Evolutionary conservation across 2,888 invertebrate genomes (phyloP), one percentile per base, ranked within the genome.

Genomic region (Unio delphinus): DNA sequence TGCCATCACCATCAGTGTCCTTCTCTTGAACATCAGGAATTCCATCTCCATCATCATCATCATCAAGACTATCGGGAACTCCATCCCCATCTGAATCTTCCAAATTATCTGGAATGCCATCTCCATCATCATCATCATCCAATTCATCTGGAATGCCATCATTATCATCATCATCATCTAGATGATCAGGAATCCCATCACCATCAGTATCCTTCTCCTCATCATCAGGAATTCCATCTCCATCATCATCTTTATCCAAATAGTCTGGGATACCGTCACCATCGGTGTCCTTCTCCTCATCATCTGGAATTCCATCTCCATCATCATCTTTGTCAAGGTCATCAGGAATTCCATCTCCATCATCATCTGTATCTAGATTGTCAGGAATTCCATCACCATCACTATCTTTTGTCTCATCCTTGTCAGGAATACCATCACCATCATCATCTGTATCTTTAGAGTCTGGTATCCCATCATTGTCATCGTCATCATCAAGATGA

Each of bases 301-400:
- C 66, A 73, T 86, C 83, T n/a, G 78, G 84, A 68, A 88, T 84
- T 0, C 86, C 86, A 69, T 87, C 86, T 55, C 83, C 82, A 66
- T 85, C 85, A 56, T 68, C 64, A 66, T 85, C 87, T 30, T 82
- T 70, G n/a, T 85, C 81, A 7, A 69, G 55, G 56, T 83, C 56
- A 72, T 87, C 87, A 0, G 82, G 83, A 54, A 88, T 85, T 28
- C 86, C 87, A 71, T 87, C 81, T 3, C 82, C 82, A 74, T 88
- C 83, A n/a, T 56, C 61, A 64, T 82, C 79, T 55, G 64, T 69
- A 64, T 83, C 80, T 57, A 71, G 45, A 66, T 74, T 30, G 73
- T 83, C 82, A 55, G 80, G 79, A 73, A 83, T 86, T 17, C 81
- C 81, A 71, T 82, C 84, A 4, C 84, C 83, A 69, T 84, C 82